Evolutionary conservation across 2,113 vertebrate species (phyloP), one percentile per base, ranked within the genome.

Genomic region (Dolichallabes microphthalmus): DNA sequence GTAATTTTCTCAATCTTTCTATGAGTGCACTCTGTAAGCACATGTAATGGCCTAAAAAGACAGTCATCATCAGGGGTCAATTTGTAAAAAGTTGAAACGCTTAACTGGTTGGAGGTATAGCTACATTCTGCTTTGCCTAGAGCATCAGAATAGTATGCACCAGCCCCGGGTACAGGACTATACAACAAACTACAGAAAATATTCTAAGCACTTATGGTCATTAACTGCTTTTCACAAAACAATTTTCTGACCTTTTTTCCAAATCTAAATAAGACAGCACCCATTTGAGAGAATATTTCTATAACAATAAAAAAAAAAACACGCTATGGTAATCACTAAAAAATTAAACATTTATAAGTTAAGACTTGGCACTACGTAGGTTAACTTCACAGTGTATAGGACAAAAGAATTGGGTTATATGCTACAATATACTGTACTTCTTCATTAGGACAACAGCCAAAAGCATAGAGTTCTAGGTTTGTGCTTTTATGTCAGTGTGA

Each of bases 141-240:
- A 79, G 30, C 32, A 39, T 79, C 25, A 79, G 55, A 35, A 79
- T 60, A 35, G 76, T 30, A 79, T 60, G 76, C 20, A 60, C 55
- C 76, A 79, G 76, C 55, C 76, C 76, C 60, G 76, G 60, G 25
- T 79, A 25, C 30, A 79, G n/a, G 68, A 89, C 88, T 89, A 84
- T 88, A 84, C 83, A 80, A 71, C 64, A 88, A 90, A 92, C 92
- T 94, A 94, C 90, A 93, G 89, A 89, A 90, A 91, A 90, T 90
- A 91, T 89, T 89, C 91, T 93, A 95, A 94, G 93, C 93, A 94
- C 93, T 94, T 94, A 93, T 86, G 94, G 94, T 94, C 60, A 88
- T 95, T 81, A 85, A 84, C 86, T 83, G 83, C 68, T 87, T 84
- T 32, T 81, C 84, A 89, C 88, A 91, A 92, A 90, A 91, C 88